Evolutionary conservation across 2,888 invertebrate genomes (phyloP), one percentile per base, ranked within the genome.

Genomic region (Muscina levida): DNA sequence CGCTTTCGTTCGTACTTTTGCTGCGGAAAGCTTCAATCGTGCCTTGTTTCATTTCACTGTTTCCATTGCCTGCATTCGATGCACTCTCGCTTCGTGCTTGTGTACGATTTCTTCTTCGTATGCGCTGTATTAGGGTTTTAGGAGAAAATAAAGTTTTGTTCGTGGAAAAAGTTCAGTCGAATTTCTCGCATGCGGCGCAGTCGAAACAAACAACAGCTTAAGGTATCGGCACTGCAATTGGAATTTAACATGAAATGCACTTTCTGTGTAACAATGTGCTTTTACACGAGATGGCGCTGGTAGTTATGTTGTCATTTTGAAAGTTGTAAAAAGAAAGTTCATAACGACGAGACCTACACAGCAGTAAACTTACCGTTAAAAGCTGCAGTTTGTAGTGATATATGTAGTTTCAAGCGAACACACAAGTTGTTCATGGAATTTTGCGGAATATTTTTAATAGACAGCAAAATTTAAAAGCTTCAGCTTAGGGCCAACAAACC

Each of bases 201-300:
- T 11, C 26, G 62, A 22, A 19, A 1, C 62, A 8, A 13, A 37
- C 37, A n/a, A n/a, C n/a, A n/a, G n/a, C 11, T 4, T 19, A 11
- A 3, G 0, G 53, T 24, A 31, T 6, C 57, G 74, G 74, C 24
- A 71, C 75, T 77, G 82, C 76, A 72, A 46, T 67, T 42, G 39
- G 19, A 62, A 62, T 39, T 51, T 6, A 2, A 17, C 19, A 39
- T 39, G 26, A 51, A 67, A 8, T 68, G 42, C 65, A 73, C 65
- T 80, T 62, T 13, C 51, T 1, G 2, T 19, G 0, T 1, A 15
- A 68, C 31, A 8, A 13, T 75, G 39, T 24, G 19, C 10, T n/a
- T 56, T 67, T 2, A n/a, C 22, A 13, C 24, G 4, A 82, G 82
- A 79, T 78, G 82, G 78, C 82, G 78, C 66, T 76, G 46, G 31